Evolutionary conservation across 2,888 invertebrate species (phyloP).

Genomic region (Pandemis cinnamomeana): DNA sequence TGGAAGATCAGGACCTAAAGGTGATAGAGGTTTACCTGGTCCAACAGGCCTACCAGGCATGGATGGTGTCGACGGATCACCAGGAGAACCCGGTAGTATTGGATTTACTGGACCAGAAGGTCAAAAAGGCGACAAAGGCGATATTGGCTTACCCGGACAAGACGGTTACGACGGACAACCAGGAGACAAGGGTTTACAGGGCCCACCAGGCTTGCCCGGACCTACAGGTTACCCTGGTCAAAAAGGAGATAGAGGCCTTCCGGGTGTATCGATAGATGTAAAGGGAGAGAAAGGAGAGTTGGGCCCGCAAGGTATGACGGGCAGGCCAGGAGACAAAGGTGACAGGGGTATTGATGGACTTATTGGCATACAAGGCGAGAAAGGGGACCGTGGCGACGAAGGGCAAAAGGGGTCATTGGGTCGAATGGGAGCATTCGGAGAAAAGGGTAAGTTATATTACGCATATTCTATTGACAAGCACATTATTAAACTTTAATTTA

Average conservation of each 20-base stretch:
- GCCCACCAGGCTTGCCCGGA: constrained; percentile 57
- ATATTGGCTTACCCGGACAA: constrained; percentile 87
- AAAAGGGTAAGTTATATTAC: constrained; percentile 66
- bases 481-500: background rate
- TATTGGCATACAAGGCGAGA: constrained; percentile 84
- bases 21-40: constrained; percentile 84
- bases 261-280: constrained; percentile 87
- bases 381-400: constrained; percentile 85
- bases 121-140: constrained; percentile 88
- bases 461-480: constrained; percentile 2
- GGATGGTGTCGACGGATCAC: constrained; percentile 74
- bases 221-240: constrained; percentile 69
- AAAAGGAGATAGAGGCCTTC: constrained; percentile 89
- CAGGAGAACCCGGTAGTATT: constrained; percentile 85
- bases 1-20: constrained; percentile 86
- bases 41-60: constrained; percentile 85
- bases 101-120: constrained; percentile 87
- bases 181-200: constrained; percentile 90
- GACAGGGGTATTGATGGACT: constrained; percentile 85
- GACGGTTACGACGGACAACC: constrained; percentile 82
- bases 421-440: constrained; percentile 61
- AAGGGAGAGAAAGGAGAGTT: constrained; percentile 90
- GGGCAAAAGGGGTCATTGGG: constrained; percentile 84
- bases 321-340: constrained; percentile 86
- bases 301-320: constrained; percentile 88